phyloP scores from a whole-genome alignment of 2,888 invertebrate genomes.

The Thumatha senex region DNA sequence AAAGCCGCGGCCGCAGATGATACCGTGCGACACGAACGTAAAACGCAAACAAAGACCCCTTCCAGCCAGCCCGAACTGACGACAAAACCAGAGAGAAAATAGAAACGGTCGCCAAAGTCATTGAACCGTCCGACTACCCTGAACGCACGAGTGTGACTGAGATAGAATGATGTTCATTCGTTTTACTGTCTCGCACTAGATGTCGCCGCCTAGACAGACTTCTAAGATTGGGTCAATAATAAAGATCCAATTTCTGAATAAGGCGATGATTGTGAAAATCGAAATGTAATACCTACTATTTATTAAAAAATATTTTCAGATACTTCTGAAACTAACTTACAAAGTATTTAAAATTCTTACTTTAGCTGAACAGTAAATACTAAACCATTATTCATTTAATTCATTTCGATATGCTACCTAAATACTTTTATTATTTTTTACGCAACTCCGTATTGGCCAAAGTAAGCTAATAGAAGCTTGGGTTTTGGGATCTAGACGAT shows the following conservation, averaged over 20 bases:
- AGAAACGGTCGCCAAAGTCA: slow-evolving; percentile 82
- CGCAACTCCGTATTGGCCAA: too few species aligned
- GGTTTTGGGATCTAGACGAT: too few species aligned
- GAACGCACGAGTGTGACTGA: slow-evolving; percentile 68
- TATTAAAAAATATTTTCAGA: too few species aligned
- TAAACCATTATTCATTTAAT: too few species aligned
- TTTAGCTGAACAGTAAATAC: too few species aligned
- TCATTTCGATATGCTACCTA: too few species aligned
- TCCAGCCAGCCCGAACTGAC: slow-evolving; percentile 71
- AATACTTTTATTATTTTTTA: too few species aligned
- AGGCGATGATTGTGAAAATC: too few species aligned
- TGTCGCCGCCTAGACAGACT: slow-evolving; percentile 43
- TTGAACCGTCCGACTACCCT: slow-evolving; percentile 78
- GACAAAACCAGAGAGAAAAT: slow-evolving; percentile 83
- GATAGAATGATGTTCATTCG: slow-evolving; percentile 44
- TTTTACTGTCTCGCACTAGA: slow-evolving; percentile 45
- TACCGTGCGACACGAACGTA: slow-evolving; percentile 79
- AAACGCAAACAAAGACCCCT: slow-evolving; percentile 83
- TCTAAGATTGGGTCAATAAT: slow-evolving; percentile 40
- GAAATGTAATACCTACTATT: too few species aligned
- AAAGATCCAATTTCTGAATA: slow-evolving; percentile 45
- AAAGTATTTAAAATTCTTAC: too few species aligned
- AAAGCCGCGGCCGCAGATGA: slow-evolving; percentile 66
- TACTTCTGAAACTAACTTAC: too few species aligned
- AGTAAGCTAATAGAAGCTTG: too few species aligned